These are phyloP conservation scores for Drepana falcataria DNA, from an alignment of 2,888 invertebrate species.

Conservation along the genomic window DNA sequence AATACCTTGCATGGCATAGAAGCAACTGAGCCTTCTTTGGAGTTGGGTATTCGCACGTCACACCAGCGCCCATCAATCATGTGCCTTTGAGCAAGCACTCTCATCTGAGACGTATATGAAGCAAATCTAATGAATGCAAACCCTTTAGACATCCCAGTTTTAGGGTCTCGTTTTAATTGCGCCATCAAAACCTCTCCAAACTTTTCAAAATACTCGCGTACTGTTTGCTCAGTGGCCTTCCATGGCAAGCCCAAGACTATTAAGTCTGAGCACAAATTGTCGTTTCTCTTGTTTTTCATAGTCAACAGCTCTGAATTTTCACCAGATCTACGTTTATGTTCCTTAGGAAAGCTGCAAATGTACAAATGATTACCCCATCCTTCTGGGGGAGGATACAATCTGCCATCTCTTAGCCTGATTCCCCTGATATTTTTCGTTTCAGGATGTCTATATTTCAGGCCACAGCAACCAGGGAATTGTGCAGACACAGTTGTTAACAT, in stretches of 20 bases:
- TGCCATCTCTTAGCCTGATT: slow-evolving; percentile 93
- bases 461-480: slow-evolving; percentile 97
- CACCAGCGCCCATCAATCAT: slow-evolving; percentile 99
- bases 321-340: slow-evolving; percentile 96
- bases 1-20: slow-evolving; percentile 90
- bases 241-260: slow-evolving; percentile 99
- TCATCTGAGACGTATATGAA: slow-evolving; percentile 95
- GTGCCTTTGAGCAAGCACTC: slow-evolving; percentile 95
- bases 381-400: slow-evolving; percentile 91
- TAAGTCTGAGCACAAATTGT: slow-evolving; percentile 96
- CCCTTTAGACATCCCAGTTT: slow-evolving; percentile 97
- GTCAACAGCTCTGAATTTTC: slow-evolving; percentile 91
- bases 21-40: slow-evolving; percentile 87
- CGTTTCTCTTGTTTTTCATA: slow-evolving; percentile 95
- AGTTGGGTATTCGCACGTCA: slow-evolving; percentile 98
- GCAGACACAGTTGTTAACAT: slow-evolving; percentile 95
- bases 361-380: slow-evolving; percentile 92
- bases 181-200: slow-evolving; percentile 99
- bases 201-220: slow-evolving; percentile 97
- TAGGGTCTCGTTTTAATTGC: slow-evolving; percentile 95
- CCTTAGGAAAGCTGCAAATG: slow-evolving; percentile 91
- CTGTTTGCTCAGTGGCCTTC: slow-evolving; percentile 97
- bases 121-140: slow-evolving; percentile 99
- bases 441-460: slow-evolving; percentile 96
- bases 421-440: slow-evolving; percentile 94